phyloP scores from a whole-genome alignment of 2,797 vertebrate species.

The Malacoraja senta region DNA sequence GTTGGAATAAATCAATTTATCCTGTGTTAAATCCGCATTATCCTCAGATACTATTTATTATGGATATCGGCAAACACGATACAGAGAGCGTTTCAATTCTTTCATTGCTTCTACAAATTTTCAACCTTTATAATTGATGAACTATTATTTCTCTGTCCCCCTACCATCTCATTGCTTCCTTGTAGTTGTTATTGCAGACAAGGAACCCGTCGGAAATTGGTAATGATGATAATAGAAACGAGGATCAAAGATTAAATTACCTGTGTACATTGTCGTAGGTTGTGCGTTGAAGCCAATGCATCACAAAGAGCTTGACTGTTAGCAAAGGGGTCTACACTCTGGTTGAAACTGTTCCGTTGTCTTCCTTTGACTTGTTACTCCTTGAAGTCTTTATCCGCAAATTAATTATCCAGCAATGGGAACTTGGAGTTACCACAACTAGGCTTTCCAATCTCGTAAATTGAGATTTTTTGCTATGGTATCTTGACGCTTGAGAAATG shows the following conservation, averaged over 20 bases:
- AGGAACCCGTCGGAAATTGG: neutral
- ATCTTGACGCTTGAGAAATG: neutral
- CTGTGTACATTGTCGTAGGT: neutral
- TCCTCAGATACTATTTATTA: neutral
- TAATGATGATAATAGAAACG: neutral
- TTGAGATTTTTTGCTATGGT: neutral
- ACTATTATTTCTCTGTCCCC: neutral
- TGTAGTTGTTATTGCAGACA: neutral
- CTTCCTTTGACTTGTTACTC: neutral
- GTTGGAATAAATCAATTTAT: neutral
- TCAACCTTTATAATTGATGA: neutral
- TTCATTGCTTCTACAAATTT: neutral
- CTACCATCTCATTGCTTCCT: neutral
- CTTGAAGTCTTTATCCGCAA: neutral
- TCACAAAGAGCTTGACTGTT: neutral
- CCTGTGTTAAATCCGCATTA: neutral
- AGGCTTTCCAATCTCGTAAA: neutral
- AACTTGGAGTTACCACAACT: neutral
- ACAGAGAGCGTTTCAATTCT: slow-evolving; percentile 5
- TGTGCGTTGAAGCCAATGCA: neutral
- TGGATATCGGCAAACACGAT: neutral
- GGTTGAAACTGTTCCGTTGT: neutral
- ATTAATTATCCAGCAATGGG: neutral
- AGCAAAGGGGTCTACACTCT: neutral
- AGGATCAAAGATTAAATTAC: neutral